Base-by-base conservation (phyloP, 2,797 vertebrate genomes). In the Phoeniculus purpureus region DNA sequence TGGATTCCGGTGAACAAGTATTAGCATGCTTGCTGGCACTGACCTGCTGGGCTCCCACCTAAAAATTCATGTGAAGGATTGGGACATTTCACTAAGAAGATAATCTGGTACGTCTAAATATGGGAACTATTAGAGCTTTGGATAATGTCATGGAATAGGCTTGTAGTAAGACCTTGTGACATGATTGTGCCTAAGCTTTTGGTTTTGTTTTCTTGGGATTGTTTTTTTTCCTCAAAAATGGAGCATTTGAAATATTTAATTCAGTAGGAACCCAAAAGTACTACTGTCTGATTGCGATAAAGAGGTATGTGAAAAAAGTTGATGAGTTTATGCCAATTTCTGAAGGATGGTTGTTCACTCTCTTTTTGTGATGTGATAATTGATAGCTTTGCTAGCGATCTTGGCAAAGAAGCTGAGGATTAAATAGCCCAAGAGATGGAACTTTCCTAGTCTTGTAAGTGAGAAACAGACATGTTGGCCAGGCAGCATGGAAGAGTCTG, bases 281-380 rank as follows among this genome's bases (percentile, higher is more conserved):
- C 85, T 54, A 61, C 75, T 88, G 90, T 95, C 88, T 94, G 93
- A 96, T 93, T 80, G 87, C 72, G 90, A 67, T 74, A 83, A 84
- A 82, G 94, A 90, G 75, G 84, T 95, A 93, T 85, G 75, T 90
- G 90, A 87, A 95, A 90, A 79, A 83, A 95, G 75, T 32, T 50
- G 84, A 31, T 86, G 90, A 55, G 62, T 93, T 87, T 37, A 65
- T 88, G 91, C 93, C 95, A 96, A 79, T 59, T 96, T 76, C 74
- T 94, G 90, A 74, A 85, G 85, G 60, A 91, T 94, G 94, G 88
- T 90, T 90, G 90, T 58, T 95, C 88, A 20, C 85, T 92, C 84
- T 87, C 64, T 89, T 94, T 95, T 93, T 88, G 91, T 94, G 93
- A 93, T 95, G 94, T 94, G 94, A 93, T 95, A 95, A 94, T 94